A percentile compares a stretch with the other conserved stretches of the same genome.
phyloP scores from a whole-genome alignment of 2,797 vertebrate genomes.

The Lophotriccus pileatus region DNA sequence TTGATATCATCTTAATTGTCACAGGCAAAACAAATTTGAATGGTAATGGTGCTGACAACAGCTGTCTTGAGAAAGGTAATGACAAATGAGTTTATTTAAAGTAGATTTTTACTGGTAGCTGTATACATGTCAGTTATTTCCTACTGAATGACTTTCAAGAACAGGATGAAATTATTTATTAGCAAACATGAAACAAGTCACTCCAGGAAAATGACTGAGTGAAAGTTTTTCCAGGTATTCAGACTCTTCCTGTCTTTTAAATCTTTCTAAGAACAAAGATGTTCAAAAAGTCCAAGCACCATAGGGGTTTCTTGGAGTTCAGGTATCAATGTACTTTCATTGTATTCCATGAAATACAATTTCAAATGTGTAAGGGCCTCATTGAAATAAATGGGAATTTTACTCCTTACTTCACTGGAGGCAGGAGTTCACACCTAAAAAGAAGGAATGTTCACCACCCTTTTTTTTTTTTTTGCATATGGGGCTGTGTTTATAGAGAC shows the following conservation, averaged over 20 bases:
- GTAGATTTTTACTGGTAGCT: slow-evolving; percentile 6
- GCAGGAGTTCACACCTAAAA: not conserved
- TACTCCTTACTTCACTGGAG: not conserved
- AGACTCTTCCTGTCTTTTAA: not conserved
- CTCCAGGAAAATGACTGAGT: not conserved
- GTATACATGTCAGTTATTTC: not conserved
- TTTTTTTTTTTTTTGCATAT: not conserved
- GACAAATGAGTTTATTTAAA: slow-evolving; percentile 29
- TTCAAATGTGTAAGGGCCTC: not conserved
- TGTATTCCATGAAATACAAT: not conserved
- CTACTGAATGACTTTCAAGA: not conserved
- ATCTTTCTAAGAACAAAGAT: not conserved
- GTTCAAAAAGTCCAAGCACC: not conserved
- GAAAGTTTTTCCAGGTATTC: not conserved
- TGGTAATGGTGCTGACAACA: slow-evolving; percentile 21
- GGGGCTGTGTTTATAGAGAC: not conserved
- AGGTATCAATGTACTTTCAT: not conserved
- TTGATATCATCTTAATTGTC: slow-evolving; percentile 30
- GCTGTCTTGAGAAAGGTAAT: slow-evolving; percentile 12
- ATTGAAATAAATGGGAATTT: not conserved
- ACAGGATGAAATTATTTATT: not conserved
- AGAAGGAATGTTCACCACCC: not conserved
- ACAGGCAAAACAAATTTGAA: slow-evolving; percentile 22
- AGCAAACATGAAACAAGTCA: not conserved
- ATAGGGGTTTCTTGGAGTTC: not conserved